phyloP scores from a whole-genome alignment of 2,113 vertebrate species.

The Phrynosoma platyrhinos region DNA sequence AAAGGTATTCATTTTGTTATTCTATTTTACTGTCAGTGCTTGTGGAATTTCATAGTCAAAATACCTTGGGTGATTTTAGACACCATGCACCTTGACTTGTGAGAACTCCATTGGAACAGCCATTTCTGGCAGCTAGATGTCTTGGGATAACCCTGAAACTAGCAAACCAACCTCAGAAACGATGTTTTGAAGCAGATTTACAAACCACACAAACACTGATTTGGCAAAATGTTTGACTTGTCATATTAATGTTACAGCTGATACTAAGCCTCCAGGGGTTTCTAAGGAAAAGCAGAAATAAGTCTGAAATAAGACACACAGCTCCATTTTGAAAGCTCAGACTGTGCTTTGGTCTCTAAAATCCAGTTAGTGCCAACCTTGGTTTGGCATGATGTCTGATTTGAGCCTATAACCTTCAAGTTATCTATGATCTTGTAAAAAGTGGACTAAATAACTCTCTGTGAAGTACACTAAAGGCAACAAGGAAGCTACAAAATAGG shows the following conservation, averaged over 20 bases:
- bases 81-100: neutral
- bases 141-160: too few relatives aligned
- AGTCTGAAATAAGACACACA: neutral
- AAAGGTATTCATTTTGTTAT: neutral
- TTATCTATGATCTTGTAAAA: neutral
- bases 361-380: neutral
- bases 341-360: neutral
- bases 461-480: neutral
- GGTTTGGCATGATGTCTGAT: neutral
- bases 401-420: neutral
- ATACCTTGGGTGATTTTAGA: neutral
- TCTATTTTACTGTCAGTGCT: neutral
- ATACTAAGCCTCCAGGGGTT: neutral
- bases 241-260: neutral
- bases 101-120: too few relatives aligned
- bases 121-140: too few relatives aligned
- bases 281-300: neutral
- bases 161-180: neutral
- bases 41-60: neutral
- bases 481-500: neutral
- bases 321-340: neutral
- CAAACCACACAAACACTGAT: neutral
- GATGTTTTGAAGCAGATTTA: neutral
- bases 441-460: neutral
- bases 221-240: neutral